These are phyloP conservation scores for Acleris cristana DNA, from an alignment of 2,888 invertebrate genomes.

Conservation along the genomic window DNA sequence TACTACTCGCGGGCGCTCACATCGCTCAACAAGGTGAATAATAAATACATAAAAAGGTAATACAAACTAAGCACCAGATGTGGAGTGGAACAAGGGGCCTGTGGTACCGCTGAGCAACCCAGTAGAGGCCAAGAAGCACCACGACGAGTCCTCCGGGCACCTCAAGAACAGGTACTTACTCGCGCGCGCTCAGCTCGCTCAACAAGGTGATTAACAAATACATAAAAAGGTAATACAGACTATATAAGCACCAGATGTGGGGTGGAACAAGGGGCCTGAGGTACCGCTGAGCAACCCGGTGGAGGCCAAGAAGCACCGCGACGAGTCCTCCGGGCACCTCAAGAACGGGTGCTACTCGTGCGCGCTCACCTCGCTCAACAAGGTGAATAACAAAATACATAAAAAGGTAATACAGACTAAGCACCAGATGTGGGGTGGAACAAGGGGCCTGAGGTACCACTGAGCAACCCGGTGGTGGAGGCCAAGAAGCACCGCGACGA, in stretches of 20 bases:
- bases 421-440: constrained; percentile 33
- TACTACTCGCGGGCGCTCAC: constrained; percentile 88
- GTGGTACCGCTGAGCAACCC: constrained; percentile 58
- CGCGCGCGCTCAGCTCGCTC: constrained; percentile 59
- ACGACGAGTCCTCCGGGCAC: constrained; percentile 91
- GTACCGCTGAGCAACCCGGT: constrained; percentile 70
- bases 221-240: too few relatives aligned
- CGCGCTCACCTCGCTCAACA: constrained; percentile 87
- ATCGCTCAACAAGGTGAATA: constrained; percentile 86
- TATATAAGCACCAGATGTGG: too few relatives aligned
- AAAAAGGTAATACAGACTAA: too few relatives aligned
- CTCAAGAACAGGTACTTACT: constrained; percentile 89
- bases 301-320: constrained; percentile 88
- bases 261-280: constrained; percentile 72
- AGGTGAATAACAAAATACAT: constrained; percentile 69
- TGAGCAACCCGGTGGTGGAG: constrained; percentile 74
- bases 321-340: constrained; percentile 90
- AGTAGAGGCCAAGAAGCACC: constrained; percentile 86
- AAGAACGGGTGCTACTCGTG: constrained; percentile 89
- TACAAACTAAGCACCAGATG: too few relatives aligned
- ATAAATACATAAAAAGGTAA: too few relatives aligned
- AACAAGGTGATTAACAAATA: too few relatives aligned
- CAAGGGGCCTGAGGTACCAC: constrained; percentile 69
- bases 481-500: constrained; percentile 91
- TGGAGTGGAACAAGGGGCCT: constrained; percentile 56